phyloP scores from a whole-genome alignment of 1,140 invertebrate genomes.

The Habropoda laboriosa region DNA sequence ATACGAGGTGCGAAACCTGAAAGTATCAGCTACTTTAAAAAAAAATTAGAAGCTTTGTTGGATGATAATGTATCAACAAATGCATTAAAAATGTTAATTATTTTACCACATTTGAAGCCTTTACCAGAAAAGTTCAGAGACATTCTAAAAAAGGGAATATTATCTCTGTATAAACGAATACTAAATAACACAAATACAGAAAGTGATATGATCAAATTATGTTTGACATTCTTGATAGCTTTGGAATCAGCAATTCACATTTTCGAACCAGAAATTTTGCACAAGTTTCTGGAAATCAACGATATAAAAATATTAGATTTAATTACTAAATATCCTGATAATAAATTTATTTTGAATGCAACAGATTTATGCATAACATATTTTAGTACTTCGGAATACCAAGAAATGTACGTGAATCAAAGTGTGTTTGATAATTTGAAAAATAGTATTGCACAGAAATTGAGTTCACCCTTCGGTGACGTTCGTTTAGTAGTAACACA shows the following conservation, averaged over 20 bases:
- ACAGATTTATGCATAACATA: slow-evolving; percentile 71
- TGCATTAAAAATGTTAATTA: slow-evolving; percentile 69
- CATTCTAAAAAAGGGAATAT: slow-evolving; percentile 57
- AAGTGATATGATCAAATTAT: slow-evolving; percentile 49
- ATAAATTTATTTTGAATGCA: slow-evolving; percentile 69
- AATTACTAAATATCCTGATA: slow-evolving; percentile 60
- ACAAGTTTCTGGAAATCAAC: slow-evolving; percentile 70
- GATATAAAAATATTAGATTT: slow-evolving; percentile 69
- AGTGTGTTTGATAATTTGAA: slow-evolving; percentile 66
- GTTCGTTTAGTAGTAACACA: slow-evolving; percentile 87
- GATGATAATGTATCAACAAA: slow-evolving; percentile 59
- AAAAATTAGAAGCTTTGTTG: slow-evolving; percentile 61
- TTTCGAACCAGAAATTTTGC: slow-evolving; percentile 79
- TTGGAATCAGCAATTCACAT: slow-evolving; percentile 84
- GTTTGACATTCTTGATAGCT: slow-evolving; percentile 75
- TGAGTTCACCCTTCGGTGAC: slow-evolving; percentile 80
- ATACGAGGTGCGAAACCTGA: slow-evolving; percentile 76
- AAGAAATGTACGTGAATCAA: slow-evolving; percentile 63
- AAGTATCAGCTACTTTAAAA: slow-evolving; percentile 59
- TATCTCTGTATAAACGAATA: slow-evolving; percentile 64
- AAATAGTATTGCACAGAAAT: slow-evolving; percentile 16
- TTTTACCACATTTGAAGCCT: slow-evolving; percentile 74
- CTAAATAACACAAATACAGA: slow-evolving; percentile 31
- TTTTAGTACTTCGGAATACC: slow-evolving; percentile 56
- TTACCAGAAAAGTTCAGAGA: slow-evolving; percentile 60